phyloP scores from a whole-genome alignment of 2,113 vertebrate species.

The Pygoscelis antarcticus region DNA sequence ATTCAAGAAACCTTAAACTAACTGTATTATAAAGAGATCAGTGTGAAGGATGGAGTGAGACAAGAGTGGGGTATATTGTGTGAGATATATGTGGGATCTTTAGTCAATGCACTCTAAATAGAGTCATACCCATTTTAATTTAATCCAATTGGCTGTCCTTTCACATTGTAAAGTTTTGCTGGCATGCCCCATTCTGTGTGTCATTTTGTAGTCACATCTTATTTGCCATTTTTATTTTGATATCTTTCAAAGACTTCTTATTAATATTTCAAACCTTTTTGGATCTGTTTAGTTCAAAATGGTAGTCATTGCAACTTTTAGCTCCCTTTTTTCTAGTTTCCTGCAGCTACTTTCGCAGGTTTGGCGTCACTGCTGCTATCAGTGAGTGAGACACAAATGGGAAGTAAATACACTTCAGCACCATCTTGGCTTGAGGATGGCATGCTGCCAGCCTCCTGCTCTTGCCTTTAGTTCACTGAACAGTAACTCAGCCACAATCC shows the following conservation, averaged over 20 bases:
- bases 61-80: neutral
- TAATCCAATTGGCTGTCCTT: neutral
- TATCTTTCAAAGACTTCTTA: neutral
- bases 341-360: neutral
- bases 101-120: neutral
- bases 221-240: neutral
- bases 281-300: slow-evolving; percentile 25
- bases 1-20: neutral
- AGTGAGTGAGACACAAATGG: neutral
- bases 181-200: neutral
- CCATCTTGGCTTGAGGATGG: neutral
- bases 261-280: neutral
- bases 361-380: neutral
- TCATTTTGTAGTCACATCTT: neutral
- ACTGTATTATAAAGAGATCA: neutral
- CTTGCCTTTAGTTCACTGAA: neutral
- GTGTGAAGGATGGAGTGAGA: neutral
- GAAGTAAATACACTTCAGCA: neutral
- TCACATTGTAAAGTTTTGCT: neutral
- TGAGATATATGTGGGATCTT: neutral
- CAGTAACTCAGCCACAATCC: neutral
- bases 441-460: neutral
- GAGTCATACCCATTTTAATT: neutral
- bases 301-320: neutral
- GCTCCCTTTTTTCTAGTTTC: neutral